Conservation (phyloP, 1,140 invertebrate genomes). For the Vanessa atalanta region DNA sequence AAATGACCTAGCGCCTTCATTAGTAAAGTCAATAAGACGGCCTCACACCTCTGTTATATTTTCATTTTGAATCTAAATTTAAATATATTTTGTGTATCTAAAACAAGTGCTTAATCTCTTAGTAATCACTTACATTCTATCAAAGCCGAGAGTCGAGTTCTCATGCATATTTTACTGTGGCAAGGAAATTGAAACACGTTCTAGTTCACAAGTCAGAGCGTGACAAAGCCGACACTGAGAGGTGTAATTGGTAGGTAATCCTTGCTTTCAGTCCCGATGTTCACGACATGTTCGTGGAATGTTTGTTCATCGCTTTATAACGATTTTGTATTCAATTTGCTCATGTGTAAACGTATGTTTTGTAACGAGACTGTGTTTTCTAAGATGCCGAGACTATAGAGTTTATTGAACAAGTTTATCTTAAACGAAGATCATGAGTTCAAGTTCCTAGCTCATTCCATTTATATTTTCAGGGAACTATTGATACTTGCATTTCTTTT, state of each 20-base stretch:
- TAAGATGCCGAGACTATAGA: neutral
- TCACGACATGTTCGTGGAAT: slow-evolving; percentile 26
- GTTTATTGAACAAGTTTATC: neutral
- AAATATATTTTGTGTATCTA: neutral
- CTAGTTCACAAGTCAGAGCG: slow-evolving; percentile 49
- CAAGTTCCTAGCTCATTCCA: too few species aligned
- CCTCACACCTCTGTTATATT: too few species aligned
- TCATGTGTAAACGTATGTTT: neutral
- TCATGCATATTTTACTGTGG: slow-evolving; percentile 42
- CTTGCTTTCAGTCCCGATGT: slow-evolving; percentile 46
- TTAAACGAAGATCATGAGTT: too few species aligned
- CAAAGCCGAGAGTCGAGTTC: slow-evolving; percentile 1
- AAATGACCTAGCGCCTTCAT: neutral
- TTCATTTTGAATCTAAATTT: neutral
- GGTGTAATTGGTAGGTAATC: slow-evolving; percentile 62
- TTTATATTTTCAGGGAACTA: too few species aligned
- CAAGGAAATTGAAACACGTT: slow-evolving; percentile 53
- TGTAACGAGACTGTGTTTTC: too few species aligned
- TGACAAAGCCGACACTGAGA: slow-evolving; percentile 44
- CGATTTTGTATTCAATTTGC: slow-evolving; percentile 13
- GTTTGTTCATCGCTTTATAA: slow-evolving; percentile 23
- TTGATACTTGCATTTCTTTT: too few species aligned
- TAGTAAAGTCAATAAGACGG: too few species aligned
- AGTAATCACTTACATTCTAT: slow-evolving; percentile 1
- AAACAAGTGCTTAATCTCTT: slow-evolving; percentile 11